Percentiles rank a stretch among this genome's conserved stretches.
Conservation (phyloP, 2,797 vertebrate genomes). For the Etheostoma nigrum region DNA sequence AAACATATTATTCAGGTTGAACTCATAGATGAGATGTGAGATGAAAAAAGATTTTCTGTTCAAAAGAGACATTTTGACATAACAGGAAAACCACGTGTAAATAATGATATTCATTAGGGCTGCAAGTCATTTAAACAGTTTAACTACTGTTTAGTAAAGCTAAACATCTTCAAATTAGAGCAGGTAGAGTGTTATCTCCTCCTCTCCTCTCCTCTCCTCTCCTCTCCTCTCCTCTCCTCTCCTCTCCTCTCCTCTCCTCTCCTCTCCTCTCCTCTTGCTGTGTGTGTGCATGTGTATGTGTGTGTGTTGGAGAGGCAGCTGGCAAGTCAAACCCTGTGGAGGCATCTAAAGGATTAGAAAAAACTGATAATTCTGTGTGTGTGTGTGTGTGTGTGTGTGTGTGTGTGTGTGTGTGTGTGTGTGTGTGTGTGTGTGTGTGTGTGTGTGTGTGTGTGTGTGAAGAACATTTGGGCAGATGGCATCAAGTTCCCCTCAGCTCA, state of each 20-base stretch:
- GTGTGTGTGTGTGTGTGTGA: constrained; percentile 32
- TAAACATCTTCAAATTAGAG: constrained; percentile 95
- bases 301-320: constrained; percentile 60
- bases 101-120: too few relatives aligned
- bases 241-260: too few relatives aligned
- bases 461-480: constrained; percentile 77
- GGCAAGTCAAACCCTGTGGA: constrained; percentile 61
- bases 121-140: too few relatives aligned
- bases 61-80: too few relatives aligned
- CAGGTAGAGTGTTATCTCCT: constrained; percentile 82
- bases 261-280: neutral
- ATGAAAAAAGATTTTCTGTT: too few relatives aligned
- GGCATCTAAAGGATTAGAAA: constrained; percentile 62
- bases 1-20: too few relatives aligned
- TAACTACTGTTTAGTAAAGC: too few relatives aligned
- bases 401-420: constrained; percentile 13
- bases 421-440: neutral
- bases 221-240: neutral
- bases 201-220: neutral
- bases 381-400: constrained; percentile 7
- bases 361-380: constrained; percentile 34
- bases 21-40: too few relatives aligned
- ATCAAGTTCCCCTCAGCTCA: constrained; percentile 69
- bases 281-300: constrained; percentile 8
- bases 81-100: too few relatives aligned